Evolutionary conservation across 2,888 invertebrate species (phyloP).

Genomic region (Brachylomia viminalis): DNA sequence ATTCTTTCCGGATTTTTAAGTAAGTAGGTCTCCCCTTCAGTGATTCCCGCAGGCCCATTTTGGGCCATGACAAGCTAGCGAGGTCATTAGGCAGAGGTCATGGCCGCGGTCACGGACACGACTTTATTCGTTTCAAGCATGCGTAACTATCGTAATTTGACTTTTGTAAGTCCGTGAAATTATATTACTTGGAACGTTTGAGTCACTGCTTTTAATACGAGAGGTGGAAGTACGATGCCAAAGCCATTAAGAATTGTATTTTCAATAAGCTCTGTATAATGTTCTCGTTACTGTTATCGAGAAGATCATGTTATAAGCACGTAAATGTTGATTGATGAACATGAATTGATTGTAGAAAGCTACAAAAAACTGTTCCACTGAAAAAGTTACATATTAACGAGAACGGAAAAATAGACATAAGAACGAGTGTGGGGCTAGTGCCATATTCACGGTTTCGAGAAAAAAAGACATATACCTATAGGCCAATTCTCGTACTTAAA

Average conservation of each 20-base stretch:
- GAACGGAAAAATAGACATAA: not conserved
- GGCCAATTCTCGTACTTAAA: no score
- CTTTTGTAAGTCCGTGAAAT: constrained; percentile 38
- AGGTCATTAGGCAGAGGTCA: constrained; percentile 65
- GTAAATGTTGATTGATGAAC: no score
- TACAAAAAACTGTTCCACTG: no score
- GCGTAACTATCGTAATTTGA: constrained; percentile 53
- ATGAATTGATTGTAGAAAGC: not conserved
- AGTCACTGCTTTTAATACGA: constrained; percentile 8
- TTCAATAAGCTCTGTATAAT: not conserved
- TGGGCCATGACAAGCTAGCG: constrained; percentile 57
- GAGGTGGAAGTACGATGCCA: not conserved
- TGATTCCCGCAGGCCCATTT: constrained; percentile 44
- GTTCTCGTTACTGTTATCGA: not conserved
- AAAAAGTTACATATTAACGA: not conserved
- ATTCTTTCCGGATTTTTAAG: not conserved
- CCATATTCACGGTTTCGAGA: no score
- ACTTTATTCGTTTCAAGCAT: constrained; percentile 51
- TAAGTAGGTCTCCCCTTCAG: constrained; percentile 29
- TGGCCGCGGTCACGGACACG: constrained; percentile 57
- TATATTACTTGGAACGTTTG: constrained; percentile 13
- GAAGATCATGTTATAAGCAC: not conserved
- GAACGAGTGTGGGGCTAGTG: no score
- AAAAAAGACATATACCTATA: no score
- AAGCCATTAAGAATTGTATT: not conserved